phyloP scores from a whole-genome alignment of 2,113 vertebrate genomes.

The Microtus richardsoni region DNA sequence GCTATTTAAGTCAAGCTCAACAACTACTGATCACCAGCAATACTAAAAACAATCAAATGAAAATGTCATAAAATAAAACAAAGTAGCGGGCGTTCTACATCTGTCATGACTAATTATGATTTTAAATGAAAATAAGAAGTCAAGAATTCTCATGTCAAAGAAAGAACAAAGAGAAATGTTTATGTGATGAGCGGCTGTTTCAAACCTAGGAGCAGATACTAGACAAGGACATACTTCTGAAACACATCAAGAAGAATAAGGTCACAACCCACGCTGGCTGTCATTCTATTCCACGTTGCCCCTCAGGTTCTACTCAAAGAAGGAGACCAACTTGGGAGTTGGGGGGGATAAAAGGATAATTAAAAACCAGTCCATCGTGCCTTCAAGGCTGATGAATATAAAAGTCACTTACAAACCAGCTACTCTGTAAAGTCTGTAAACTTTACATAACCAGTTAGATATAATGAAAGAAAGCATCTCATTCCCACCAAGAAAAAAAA shows the following conservation, averaged over 20 bases:
- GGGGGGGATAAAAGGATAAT: background rate
- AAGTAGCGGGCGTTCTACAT: background rate
- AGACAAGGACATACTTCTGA: background rate
- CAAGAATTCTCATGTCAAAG: background rate
- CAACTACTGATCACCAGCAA: background rate
- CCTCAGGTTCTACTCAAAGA: background rate
- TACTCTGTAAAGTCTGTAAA: background rate
- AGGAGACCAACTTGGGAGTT: background rate
- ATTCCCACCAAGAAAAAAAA: slow-evolving; percentile 35
- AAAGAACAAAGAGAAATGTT: background rate
- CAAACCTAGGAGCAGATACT: background rate
- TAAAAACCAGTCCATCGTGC: background rate
- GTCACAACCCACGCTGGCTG: background rate
- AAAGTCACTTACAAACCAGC: background rate
- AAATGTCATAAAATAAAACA: slow-evolving; percentile 8
- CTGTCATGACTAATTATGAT: slow-evolving; percentile 1
- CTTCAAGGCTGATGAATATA: background rate
- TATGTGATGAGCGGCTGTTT: background rate
- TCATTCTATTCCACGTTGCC: background rate
- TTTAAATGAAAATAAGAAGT: background rate
- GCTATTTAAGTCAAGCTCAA: background rate
- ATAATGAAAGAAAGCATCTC: background rate
- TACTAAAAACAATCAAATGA: background rate
- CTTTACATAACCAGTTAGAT: background rate
- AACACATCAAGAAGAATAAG: background rate